These are phyloP conservation scores for Eilema depressum DNA, from an alignment of 2,888 invertebrate genomes.

Conservation along the genomic window DNA sequence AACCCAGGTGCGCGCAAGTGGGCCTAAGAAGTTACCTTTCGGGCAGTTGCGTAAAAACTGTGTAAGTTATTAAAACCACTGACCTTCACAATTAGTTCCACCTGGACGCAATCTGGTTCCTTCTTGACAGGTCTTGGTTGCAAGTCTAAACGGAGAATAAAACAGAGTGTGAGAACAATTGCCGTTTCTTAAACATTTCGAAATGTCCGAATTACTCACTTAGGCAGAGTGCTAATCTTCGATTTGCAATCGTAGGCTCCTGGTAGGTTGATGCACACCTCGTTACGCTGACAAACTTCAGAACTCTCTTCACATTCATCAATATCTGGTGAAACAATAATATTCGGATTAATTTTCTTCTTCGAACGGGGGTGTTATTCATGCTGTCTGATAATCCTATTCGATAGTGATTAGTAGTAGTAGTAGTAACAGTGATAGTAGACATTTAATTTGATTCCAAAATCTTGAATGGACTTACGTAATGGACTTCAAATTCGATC, in stretches of 20 bases:
- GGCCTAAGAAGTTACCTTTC: background rate
- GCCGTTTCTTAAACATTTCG: background rate
- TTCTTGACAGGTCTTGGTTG: conserved; percentile 88
- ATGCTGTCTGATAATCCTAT: no score
- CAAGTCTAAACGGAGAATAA: conserved; percentile 49
- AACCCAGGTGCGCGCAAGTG: no score
- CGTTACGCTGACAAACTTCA: conserved; percentile 92
- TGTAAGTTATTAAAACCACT: background rate
- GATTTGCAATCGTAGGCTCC: conserved; percentile 94
- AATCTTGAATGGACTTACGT: background rate
- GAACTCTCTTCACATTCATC: conserved; percentile 93
- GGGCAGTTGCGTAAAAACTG: background rate
- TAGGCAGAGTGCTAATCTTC: conserved; percentile 80
- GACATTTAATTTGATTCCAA: background rate
- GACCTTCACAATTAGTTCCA: conserved; percentile 88
- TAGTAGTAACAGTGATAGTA: no score
- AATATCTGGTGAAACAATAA: conserved; percentile 87
- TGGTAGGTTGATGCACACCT: conserved; percentile 94
- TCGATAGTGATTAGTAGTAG: no score
- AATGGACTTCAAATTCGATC: no score
- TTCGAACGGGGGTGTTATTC: background rate
- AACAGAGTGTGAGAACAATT: background rate
- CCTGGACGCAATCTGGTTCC: conserved; percentile 80
- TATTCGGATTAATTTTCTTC: background rate
- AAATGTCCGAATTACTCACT: conserved; percentile 61